These are phyloP conservation scores for Megatriorchis doriae DNA, from an alignment of 2,113 vertebrate genomes.

Conservation along the genomic window DNA sequence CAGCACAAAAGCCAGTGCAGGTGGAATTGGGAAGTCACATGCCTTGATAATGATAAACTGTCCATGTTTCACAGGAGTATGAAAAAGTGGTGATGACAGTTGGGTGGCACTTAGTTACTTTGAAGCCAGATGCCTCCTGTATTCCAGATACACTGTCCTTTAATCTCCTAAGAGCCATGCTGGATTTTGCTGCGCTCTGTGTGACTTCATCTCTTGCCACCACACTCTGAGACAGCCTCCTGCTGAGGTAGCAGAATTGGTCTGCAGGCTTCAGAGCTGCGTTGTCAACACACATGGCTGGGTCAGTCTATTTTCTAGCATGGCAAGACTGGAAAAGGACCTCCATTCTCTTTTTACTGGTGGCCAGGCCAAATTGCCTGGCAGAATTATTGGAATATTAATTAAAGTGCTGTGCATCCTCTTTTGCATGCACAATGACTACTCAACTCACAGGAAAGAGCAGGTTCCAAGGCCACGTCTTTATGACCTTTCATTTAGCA, in stretches of 20 bases:
- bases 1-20: neutral
- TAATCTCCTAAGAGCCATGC: neutral
- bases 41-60: neutral
- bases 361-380: neutral
- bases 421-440: neutral
- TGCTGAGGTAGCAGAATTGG: neutral
- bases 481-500: neutral
- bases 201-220: neutral
- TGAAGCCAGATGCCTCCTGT: constrained; percentile 10
- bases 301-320: neutral
- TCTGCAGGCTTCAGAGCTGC: neutral
- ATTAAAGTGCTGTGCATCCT: neutral
- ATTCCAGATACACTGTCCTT: neutral
- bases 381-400: neutral
- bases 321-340: neutral
- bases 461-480: neutral
- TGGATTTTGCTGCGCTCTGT: neutral
- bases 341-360: neutral
- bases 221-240: neutral
- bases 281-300: fast-evolving
- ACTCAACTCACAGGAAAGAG: fast-evolving
- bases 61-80: neutral
- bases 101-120: neutral
- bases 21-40: constrained; percentile 8
- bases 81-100: constrained; percentile 17